Conservation (phyloP, 1,140 invertebrate species). For the Monomorium pharaonis region DNA sequence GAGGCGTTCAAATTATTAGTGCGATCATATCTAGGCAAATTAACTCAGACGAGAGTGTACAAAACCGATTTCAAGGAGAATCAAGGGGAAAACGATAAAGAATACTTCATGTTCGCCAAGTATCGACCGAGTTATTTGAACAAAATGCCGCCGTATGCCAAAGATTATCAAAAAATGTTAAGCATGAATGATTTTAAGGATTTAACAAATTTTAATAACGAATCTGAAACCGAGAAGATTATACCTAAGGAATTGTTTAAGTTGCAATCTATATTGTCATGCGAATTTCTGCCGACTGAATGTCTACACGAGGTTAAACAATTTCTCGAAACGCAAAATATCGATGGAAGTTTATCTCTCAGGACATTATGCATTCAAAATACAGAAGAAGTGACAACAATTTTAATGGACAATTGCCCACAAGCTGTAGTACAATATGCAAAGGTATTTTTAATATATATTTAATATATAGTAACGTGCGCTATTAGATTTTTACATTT, state of each 20-base stretch:
- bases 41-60: conserved; percentile 81
- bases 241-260: conserved; percentile 80
- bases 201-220: conserved; percentile 61
- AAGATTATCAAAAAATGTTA: conserved; percentile 76
- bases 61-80: conserved; percentile 73
- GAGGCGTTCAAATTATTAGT: conserved; percentile 86
- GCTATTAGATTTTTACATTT: conserved; percentile 36
- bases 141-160: conserved; percentile 84
- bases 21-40: conserved; percentile 85
- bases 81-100: conserved; percentile 71
- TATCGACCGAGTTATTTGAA: conserved; percentile 84
- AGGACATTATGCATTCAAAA: conserved; percentile 78
- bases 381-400: conserved; percentile 74
- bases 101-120: conserved; percentile 83
- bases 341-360: conserved; percentile 82
- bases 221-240: conserved; percentile 62
- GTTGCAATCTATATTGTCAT: conserved; percentile 82
- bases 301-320: conserved; percentile 82
- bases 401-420: conserved; percentile 86
- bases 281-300: conserved; percentile 80
- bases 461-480: neutral
- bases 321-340: conserved; percentile 81
- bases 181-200: conserved; percentile 71
- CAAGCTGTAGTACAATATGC: conserved; percentile 86
- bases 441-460: conserved; percentile 83